Conservation (phyloP, 2,797 vertebrate species). For the Pangasius krempfi region DNA sequence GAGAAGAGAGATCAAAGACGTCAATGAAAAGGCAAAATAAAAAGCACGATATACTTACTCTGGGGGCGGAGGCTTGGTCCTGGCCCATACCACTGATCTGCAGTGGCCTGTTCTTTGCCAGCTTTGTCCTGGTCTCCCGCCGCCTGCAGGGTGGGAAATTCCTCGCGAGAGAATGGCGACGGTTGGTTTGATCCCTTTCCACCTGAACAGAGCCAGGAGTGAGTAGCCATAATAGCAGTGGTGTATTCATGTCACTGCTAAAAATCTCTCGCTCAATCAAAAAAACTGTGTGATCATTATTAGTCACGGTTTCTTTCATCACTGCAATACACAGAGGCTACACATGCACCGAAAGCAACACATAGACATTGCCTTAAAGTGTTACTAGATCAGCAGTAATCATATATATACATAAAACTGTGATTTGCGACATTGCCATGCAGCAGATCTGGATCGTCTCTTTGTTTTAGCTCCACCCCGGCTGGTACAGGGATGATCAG, state of each 20-base stretch:
- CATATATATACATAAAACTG: neutral
- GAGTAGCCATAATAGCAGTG: neutral
- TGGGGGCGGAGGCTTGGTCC: constrained; percentile 99
- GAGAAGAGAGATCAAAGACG: neutral
- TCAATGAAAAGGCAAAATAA: neutral
- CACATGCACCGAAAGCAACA: neutral
- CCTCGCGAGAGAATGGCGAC: constrained; percentile 98
- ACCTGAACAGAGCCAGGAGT: constrained; percentile 71
- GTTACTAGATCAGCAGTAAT: neutral
- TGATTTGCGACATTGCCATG: neutral
- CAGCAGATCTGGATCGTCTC: neutral
- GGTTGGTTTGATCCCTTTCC: constrained; percentile 97
- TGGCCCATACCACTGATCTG: constrained; percentile 97
- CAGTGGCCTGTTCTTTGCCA: constrained; percentile 95
- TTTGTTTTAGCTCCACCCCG: neutral
- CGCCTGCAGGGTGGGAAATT: constrained; percentile 99
- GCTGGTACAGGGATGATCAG: neutral
- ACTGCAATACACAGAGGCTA: neutral
- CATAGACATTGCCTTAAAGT: neutral
- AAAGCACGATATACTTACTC: constrained; percentile 73
- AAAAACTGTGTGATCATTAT: neutral
- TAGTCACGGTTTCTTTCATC: too few species aligned
- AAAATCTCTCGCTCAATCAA: neutral
- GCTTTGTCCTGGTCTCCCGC: constrained; percentile 96
- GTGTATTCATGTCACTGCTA: neutral